These are phyloP conservation scores for Alouatta palliata DNA, from an alignment of 2,113 vertebrate genomes.

Conservation along the genomic window DNA sequence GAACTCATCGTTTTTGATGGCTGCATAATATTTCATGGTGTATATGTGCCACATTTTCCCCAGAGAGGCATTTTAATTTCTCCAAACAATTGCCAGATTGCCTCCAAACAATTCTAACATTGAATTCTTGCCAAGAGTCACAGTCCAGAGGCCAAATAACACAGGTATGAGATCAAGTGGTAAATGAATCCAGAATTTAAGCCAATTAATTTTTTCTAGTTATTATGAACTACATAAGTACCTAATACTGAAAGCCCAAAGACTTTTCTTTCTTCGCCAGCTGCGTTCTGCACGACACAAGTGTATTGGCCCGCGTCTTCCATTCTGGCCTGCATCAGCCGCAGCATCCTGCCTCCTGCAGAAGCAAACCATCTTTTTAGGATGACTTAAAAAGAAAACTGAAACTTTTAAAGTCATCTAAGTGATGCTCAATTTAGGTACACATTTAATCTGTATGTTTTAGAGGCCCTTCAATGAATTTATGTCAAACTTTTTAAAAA, in stretches of 20 bases:
- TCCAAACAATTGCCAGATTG: background rate
- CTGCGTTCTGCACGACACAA: slow-evolving; percentile 92
- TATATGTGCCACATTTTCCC: too few species aligned
- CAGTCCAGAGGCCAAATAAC: background rate
- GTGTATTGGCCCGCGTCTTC: slow-evolving; percentile 92
- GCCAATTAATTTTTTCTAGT: background rate
- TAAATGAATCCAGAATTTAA: slow-evolving; percentile 39
- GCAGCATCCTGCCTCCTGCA: slow-evolving; percentile 91
- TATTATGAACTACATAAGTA: slow-evolving; percentile 73
- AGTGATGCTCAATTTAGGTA: background rate
- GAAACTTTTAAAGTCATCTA: background rate
- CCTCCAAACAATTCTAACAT: background rate
- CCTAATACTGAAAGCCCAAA: slow-evolving; percentile 93
- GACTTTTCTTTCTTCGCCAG: slow-evolving; percentile 91
- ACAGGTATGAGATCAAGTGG: background rate
- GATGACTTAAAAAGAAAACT: background rate
- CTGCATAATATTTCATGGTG: too few species aligned
- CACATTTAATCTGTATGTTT: background rate
- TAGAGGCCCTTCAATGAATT: background rate
- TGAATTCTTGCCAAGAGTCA: slow-evolving; percentile 15
- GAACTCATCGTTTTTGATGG: too few species aligned
- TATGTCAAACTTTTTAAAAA: background rate
- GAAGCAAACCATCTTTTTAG: slow-evolving; percentile 24
- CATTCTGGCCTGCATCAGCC: slow-evolving; percentile 85
- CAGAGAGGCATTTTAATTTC: background rate